phyloP scores from a whole-genome alignment of 1,140 invertebrate genomes.

The Dendrolimus kikuchii region DNA sequence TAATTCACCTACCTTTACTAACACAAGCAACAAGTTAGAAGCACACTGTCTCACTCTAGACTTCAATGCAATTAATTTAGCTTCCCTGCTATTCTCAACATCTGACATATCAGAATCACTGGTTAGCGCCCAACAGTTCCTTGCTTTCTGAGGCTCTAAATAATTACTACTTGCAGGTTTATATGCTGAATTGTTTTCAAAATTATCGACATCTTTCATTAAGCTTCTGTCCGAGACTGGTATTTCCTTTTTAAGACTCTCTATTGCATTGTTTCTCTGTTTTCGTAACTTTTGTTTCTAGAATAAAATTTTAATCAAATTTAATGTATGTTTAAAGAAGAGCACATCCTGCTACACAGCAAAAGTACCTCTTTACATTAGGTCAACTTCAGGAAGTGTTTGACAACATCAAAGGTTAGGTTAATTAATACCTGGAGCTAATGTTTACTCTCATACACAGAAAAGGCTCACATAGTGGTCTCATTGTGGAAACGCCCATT shows the following conservation, averaged over 20 bases:
- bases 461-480: no score
- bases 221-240: constrained; percentile 55
- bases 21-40: constrained; percentile 58
- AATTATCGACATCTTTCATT: constrained; percentile 54
- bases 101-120: constrained; percentile 70
- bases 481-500: no score
- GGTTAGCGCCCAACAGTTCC: constrained; percentile 40
- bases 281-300: constrained; percentile 64
- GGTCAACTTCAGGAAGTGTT: no score
- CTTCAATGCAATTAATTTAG: constrained; percentile 54
- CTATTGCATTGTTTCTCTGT: constrained; percentile 59
- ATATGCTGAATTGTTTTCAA: constrained; percentile 52
- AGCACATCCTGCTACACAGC: no score
- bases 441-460: no score
- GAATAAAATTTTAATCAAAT: constrained; percentile 8
- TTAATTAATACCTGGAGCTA: no score
- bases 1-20: constrained; percentile 50
- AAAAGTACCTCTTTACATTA: no score
- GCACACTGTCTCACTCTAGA: constrained; percentile 63
- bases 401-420: no score
- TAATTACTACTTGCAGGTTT: constrained; percentile 48
- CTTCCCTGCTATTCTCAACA: constrained; percentile 52
- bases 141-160: constrained; percentile 42
- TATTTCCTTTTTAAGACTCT: constrained; percentile 60
- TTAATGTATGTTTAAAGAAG: no score